Percentiles rank a stretch among this genome's conserved stretches.
These are phyloP conservation scores for Drosophila colorata DNA, from an alignment of 2,888 invertebrate species.

Conservation along the genomic window DNA sequence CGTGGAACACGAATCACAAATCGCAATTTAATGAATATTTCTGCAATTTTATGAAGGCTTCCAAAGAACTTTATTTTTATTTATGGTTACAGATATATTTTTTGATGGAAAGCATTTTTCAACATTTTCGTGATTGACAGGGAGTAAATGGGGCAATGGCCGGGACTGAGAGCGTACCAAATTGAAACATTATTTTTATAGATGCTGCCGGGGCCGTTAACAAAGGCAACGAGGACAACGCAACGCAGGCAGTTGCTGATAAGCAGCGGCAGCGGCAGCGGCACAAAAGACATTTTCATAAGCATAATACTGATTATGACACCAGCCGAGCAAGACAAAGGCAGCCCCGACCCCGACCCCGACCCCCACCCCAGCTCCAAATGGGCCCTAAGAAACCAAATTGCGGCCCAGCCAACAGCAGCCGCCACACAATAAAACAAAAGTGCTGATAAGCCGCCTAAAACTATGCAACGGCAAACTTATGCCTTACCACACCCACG, in stretches of 20 bases:
- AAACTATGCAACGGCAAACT: conserved; percentile 72
- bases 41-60: background rate
- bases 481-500: conserved; percentile 34
- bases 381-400: conserved; percentile 3
- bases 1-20: background rate
- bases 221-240: conserved; percentile 33
- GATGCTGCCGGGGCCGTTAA: conserved; percentile 48
- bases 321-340: conserved; percentile 64
- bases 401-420: conserved; percentile 22
- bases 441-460: conserved; percentile 75
- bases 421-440: conserved; percentile 54
- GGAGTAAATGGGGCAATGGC: conserved; percentile 35
- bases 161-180: conserved; percentile 48
- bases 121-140: conserved; percentile 61
- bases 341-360: background rate
- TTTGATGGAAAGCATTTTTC: conserved; percentile 27
- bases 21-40: background rate
- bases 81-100: background rate
- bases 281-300: conserved; percentile 79
- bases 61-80: background rate
- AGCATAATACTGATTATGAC: conserved; percentile 83
- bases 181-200: conserved; percentile 78
- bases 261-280: conserved; percentile 40
- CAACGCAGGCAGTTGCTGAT: conserved; percentile 43
- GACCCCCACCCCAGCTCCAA: background rate